Evolutionary conservation across 2,888 invertebrate species (phyloP).

Genomic region (Lottia scabra): DNA sequence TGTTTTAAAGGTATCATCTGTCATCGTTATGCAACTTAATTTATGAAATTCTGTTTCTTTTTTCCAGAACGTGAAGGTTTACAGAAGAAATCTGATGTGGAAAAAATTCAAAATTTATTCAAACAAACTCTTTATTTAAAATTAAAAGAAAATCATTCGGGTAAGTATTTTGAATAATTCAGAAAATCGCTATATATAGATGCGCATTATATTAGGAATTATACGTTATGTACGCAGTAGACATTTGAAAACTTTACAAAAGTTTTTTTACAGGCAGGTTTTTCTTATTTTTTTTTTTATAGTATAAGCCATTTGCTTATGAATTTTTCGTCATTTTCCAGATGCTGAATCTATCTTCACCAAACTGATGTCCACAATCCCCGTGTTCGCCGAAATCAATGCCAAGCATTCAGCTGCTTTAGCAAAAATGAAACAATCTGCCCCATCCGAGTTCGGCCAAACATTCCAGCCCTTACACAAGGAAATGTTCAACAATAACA

Average conservation of each 20-base stretch:
- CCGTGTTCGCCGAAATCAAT: conserved; percentile 58
- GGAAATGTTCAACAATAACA: conserved; percentile 54
- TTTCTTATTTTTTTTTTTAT: too few relatives aligned
- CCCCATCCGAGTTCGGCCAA: conserved; percentile 39
- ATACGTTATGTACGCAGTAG: too few relatives aligned
- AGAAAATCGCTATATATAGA: too few relatives aligned
- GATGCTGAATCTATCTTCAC: conserved; percentile 53
- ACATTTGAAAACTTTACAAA: too few relatives aligned
- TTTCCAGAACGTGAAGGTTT: conserved; percentile 58
- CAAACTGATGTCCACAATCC: conserved; percentile 47
- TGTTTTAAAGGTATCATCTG: too few relatives aligned
- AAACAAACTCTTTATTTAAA: conserved; percentile 60
- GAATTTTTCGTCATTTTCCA: conserved; percentile 11
- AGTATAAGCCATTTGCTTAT: too few relatives aligned
- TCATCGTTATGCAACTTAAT: too few relatives aligned
- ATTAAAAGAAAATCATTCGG: conserved; percentile 55
- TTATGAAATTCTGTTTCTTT: too few relatives aligned
- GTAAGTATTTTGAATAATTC: conserved; percentile 29
- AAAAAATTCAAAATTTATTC: conserved; percentile 61
- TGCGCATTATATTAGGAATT: too few relatives aligned
- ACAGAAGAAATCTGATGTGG: conserved; percentile 52
- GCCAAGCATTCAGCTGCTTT: conserved; percentile 60
- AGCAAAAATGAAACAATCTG: conserved; percentile 62
- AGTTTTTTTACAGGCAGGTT: too few relatives aligned
- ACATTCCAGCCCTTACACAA: conserved; percentile 61